These are phyloP conservation scores for Neolamprologus longior DNA, from an alignment of 2,113 vertebrate genomes.

Conservation along the genomic window DNA sequence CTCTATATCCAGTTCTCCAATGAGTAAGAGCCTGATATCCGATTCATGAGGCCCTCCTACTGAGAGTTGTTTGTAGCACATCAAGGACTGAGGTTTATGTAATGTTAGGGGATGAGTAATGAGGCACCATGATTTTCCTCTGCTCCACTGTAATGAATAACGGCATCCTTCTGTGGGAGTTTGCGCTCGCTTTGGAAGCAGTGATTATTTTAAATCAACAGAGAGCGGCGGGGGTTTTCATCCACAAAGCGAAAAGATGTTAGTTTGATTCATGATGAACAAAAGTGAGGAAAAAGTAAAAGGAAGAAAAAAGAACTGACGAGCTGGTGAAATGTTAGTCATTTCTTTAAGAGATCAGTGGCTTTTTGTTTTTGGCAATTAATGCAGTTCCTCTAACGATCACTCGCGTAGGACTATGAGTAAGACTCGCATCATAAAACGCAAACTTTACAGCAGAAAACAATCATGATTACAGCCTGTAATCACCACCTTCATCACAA, in stretches of 20 bases:
- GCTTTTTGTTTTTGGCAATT: not conserved
- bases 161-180: constrained; percentile 28
- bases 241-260: not conserved
- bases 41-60: constrained; percentile 8
- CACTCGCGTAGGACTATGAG: not conserved
- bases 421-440: not conserved
- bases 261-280: constrained; percentile 2
- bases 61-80: constrained; percentile 14
- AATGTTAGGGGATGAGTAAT: constrained; percentile 40
- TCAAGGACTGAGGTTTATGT: constrained; percentile 23
- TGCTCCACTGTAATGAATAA: constrained; percentile 37
- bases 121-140: constrained; percentile 8
- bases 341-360: not conserved
- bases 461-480: not conserved
- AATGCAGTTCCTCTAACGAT: not conserved
- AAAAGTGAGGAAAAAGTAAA: not conserved
- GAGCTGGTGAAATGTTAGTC: not conserved
- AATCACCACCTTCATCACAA: not conserved
- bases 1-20: not conserved
- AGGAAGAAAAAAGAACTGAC: not conserved
- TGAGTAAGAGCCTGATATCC: constrained; percentile 23
- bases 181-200: constrained; percentile 13
- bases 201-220: constrained; percentile 43
- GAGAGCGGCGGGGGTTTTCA: constrained; percentile 20
- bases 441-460: not conserved